Percentiles rank a stretch among this genome's conserved stretches.
Conservation (phyloP, 2,888 invertebrate genomes). For the Anorthoa munda region DNA sequence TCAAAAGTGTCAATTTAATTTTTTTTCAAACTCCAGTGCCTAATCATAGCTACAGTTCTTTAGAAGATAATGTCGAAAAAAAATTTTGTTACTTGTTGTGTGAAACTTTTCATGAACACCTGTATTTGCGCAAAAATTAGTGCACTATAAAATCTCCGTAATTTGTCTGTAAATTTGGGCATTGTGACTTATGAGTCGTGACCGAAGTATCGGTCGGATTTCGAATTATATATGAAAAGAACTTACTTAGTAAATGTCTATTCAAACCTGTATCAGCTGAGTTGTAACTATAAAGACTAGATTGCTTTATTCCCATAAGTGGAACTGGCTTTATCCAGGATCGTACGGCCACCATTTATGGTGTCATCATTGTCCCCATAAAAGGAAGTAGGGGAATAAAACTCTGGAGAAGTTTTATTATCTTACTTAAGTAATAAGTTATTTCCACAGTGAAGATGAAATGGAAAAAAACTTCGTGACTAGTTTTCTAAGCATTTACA, state of each 20-base stretch:
- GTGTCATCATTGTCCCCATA: conserved; percentile 34
- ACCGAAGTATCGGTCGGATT: too few species aligned
- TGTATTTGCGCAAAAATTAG: too few species aligned
- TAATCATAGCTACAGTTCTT: background rate
- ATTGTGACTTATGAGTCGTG: too few species aligned
- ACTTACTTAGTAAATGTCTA: background rate
- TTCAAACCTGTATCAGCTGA: background rate
- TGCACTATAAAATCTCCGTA: too few species aligned
- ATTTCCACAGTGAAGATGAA: conserved; percentile 19
- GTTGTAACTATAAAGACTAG: background rate
- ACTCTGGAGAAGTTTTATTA: conserved; percentile 39
- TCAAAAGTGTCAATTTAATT: conserved; percentile 4
- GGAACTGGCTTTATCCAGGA: conserved; percentile 2
- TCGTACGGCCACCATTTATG: conserved; percentile 16
- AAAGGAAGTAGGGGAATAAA: conserved; percentile 28
- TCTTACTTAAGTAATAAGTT: conserved; percentile 35
- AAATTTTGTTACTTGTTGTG: too few species aligned
- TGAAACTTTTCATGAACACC: too few species aligned
- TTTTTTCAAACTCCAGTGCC: background rate
- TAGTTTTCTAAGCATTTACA: conserved; percentile 27
- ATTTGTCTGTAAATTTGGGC: too few species aligned
- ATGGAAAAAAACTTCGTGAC: conserved; percentile 24
- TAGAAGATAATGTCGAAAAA: too few species aligned
- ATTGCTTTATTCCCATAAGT: background rate
- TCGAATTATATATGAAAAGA: background rate